Base-by-base conservation (phyloP, 2,888 invertebrate genomes). In the Cataglyphis cursor region DNA sequence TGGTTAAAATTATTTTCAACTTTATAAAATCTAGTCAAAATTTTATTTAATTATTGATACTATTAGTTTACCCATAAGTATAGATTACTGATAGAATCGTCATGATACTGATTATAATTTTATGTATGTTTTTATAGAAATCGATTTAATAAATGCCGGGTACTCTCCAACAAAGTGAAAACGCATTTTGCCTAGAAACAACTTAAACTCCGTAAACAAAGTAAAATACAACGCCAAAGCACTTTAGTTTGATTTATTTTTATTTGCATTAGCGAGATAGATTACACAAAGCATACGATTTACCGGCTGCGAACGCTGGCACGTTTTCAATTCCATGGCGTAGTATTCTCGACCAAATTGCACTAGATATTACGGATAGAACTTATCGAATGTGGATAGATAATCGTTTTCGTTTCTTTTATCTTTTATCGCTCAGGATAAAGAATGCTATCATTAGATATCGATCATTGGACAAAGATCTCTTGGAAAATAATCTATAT, bases 191-290 rank as follows among this genome's bases (percentile, higher is more conserved):
- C 21, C n/a, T 41, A n/a, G 57, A 28, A 38, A 57, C 41, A 31
- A 54, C 38, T 38, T 38, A 21, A 38, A 18, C 3, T 3, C 3
- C 57, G 38, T 15, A 66, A 76, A 68, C 21, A 68, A 38, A 18
- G 35, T 18, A 18, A 51, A 64, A 35, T 10, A 35, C 64, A 35
- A 75, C 28, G 41, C 35, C 15, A 31, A 68, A 31, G n/a, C 54
- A 68, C 57, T 76, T 76, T 15, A n/a, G 28, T 41, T n/a, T 28
- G 76, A 66, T 76, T 76, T 68, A 76, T 76, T 76, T 76, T 76
- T 9, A 57, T 76, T 66, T 76, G 15, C 41, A 21, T 66, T 41
- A 66, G 28, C 41, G 68, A 28, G 68, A 31, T 54, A 35, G 4
- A 24, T 76, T 66, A 57, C 68, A 76, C 68, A 75, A 75, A 68